Base-by-base conservation (phyloP, 2,888 invertebrate genomes). In the Amphipyra tragopoginis region DNA sequence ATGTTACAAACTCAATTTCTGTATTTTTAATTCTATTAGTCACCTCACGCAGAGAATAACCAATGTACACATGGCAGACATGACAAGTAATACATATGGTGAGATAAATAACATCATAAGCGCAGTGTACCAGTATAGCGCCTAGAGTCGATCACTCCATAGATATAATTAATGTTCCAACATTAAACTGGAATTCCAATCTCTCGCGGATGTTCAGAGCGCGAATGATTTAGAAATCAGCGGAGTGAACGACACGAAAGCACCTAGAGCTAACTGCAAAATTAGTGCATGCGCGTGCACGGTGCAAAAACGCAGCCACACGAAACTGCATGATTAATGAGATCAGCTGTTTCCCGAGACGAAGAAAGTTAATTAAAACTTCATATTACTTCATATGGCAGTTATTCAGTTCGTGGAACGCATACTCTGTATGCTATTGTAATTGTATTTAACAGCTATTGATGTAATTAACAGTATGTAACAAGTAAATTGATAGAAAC, bases 311-410 rank as follows among this genome's bases (percentile, higher is more conserved):
- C 64, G 62, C 75, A 62, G 66, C 72, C 75, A 79, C 81, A 83
- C 83, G 84, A 86, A 83, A 85, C 84, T 78, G 87, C 80, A 86
- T 88, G 81, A 81, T 82, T 89, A 90, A 89, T 83, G 76, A 87
- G 81, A 92, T 89, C 91, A 91, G 91, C 91, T 91, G 91, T 90
- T 90, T 79, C 82, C 76, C 76, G 69, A 79, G 77, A 82, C 81
- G 79, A 88, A 83, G 84, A 85, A 87, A 90, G 86, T 86, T 86
- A 86, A 90, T 88, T 86, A 86, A 83, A 77, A 79, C 80, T 81
- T 81, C 79, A 75, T 80, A 83, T 86, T 85, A 86, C 76, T 84
- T 81, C 80, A 82, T 79, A 70, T 44, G 58, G 66, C 36, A 59
- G 61, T 15, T 48, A 47, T 34, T 45, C 45, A 33, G 53, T 60